These are phyloP conservation scores for Eupeodes latifasciatus DNA, from an alignment of 2,888 invertebrate genomes.

Conservation along the genomic window DNA sequence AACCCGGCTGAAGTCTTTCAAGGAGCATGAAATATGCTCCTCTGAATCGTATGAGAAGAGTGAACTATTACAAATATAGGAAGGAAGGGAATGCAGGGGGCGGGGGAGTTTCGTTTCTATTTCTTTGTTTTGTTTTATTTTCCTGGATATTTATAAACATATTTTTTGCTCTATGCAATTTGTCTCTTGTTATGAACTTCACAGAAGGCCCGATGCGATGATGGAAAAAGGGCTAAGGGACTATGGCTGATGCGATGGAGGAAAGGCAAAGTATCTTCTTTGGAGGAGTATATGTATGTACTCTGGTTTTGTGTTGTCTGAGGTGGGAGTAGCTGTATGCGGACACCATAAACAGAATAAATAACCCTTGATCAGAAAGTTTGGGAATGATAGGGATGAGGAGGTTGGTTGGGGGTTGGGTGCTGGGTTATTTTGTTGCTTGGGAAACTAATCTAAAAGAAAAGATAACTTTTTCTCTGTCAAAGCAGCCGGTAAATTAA, in stretches of 20 bases:
- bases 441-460: conserved; percentile 75
- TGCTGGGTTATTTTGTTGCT: conserved; percentile 16
- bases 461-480: conserved; percentile 76
- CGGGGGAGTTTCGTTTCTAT: not conserved
- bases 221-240: conserved; percentile 45
- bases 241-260: not conserved
- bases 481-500: conserved; percentile 78
- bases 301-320: conserved; percentile 40
- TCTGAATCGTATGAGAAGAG: conserved; percentile 37
- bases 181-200: conserved; percentile 76
- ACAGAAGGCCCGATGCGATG: conserved; percentile 65
- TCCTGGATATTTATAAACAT: conserved; percentile 35
- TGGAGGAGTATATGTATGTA: not conserved
- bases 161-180: conserved; percentile 65
- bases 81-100: not conserved
- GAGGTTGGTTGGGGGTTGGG: not conserved
- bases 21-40: conserved; percentile 64
- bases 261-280: conserved; percentile 22
- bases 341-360: conserved; percentile 56
- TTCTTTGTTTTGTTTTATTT: conserved; percentile 30
- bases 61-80: not conserved
- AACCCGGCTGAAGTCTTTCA: conserved; percentile 51
- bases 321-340: conserved; percentile 36
- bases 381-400: not conserved
- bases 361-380: conserved; percentile 36